Base-by-base conservation (phyloP, 37 sponge, comb jelly and placozoan genomes). In the Tethya wilhelma region DNA sequence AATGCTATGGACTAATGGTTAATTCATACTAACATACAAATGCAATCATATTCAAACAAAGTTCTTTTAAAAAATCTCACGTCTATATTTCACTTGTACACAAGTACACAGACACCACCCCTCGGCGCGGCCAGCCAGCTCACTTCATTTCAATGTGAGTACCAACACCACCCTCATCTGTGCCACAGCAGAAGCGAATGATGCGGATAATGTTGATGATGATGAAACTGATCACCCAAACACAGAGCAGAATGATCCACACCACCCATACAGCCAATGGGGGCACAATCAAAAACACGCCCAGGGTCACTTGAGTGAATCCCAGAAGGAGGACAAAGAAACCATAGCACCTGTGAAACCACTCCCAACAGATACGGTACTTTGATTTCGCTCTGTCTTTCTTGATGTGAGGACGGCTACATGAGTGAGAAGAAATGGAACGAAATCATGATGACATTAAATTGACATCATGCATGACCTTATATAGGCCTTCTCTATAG, bases 201-300 rank as follows among this genome's bases (percentile, higher is more conserved):
- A 56, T 32, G 42, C 46, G 74, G 67, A 89, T 63, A 57, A 64
- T 63, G 42, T 89, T 68, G n/a, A 45, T 58, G 33, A 83, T 59
- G 23, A 63, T 38, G 43, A 89, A 81, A 14, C 39, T 29, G 0
- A 8, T 38, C 28, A 83, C 57, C 78, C 83, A 89, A 2, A 56
- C 39, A 32, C 30, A 25, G 12, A 77, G 67, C 20, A 83, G 1
- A 22, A 77, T 22, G 34, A 83, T 60, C 89, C 89, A 89, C 1
- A 43, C 38, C 8, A 83, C 45, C 89, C 89, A 89, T 4, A 89
- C 79, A 19, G 58, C 74, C 33, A 57, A 43, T 0, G 89, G 89
- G 19, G 89, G 56, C 12, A 83, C 36, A 29, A 89, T 83, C 26
- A 89, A 75, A 55, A 89, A 89, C 28, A 89, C 73, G 1, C 89